A percentile compares a stretch with the other conserved stretches of the same genome.
phyloP scores from a whole-genome alignment of 2,113 vertebrate species.

The Limnothrissa miodon region DNA sequence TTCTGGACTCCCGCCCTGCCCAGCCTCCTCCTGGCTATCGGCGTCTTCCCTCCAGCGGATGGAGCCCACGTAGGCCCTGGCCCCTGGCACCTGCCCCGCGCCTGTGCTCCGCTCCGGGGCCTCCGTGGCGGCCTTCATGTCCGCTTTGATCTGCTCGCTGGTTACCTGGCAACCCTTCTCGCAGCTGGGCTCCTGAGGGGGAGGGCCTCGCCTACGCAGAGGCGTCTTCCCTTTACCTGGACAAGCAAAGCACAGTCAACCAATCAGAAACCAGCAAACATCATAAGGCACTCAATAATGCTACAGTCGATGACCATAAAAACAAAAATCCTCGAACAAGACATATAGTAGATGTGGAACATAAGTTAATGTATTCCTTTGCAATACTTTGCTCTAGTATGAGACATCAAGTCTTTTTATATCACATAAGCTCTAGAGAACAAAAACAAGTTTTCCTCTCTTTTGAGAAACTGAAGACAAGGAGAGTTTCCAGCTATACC shows the following conservation, averaged over 20 bases:
- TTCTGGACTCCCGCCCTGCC: slow-evolving; percentile 20
- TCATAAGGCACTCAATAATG: no score
- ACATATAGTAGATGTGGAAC: no score
- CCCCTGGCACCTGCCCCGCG: slow-evolving; percentile 22
- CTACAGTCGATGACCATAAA: no score
- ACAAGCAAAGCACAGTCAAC: neutral
- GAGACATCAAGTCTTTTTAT: no score
- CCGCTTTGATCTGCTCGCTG: slow-evolving; percentile 97
- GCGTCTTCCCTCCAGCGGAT: slow-evolving; percentile 56
- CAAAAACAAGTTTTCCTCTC: no score
- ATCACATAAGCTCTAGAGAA: no score
- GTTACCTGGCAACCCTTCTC: slow-evolving; percentile 98
- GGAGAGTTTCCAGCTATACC: no score
- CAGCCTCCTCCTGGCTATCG: slow-evolving; percentile 35
- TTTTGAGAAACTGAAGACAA: no score
- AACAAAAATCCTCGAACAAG: no score
- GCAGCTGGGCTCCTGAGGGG: slow-evolving; percentile 80
- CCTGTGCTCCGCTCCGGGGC: slow-evolving; percentile 61
- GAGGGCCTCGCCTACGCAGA: slow-evolving; percentile 76
- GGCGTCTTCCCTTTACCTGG: slow-evolving; percentile 97
- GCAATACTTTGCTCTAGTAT: no score
- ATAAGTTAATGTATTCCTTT: no score
- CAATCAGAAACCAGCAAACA: neutral
- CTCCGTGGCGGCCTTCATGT: slow-evolving; percentile 94
- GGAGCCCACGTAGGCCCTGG: slow-evolving; percentile 50